Percentiles rank a stretch among this genome's conserved stretches.
phyloP scores from a whole-genome alignment of 2,797 vertebrate genomes.

The Microtus agrestis region DNA sequence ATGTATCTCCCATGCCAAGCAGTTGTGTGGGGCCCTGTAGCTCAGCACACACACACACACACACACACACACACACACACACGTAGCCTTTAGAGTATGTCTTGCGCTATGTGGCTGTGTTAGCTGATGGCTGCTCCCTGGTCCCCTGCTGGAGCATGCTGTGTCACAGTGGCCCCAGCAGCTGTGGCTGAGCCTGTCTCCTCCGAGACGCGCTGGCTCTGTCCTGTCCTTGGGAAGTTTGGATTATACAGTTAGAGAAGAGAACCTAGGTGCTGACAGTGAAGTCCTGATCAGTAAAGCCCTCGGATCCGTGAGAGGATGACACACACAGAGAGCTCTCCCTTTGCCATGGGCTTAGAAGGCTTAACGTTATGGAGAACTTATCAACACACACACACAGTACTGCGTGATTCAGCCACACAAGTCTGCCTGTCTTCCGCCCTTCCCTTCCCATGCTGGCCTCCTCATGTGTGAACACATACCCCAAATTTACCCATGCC shows the following conservation, averaged over 20 bases:
- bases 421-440: fast-evolving
- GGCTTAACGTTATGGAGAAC: neutral
- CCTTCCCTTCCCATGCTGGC: too few species aligned
- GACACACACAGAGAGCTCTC: fast-evolving
- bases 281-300: too few species aligned
- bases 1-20: too few species aligned
- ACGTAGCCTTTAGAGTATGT: neutral
- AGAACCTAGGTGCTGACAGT: neutral
- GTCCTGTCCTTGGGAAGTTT: neutral
- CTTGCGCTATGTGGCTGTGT: neutral
- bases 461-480: fast-evolving
- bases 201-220: neutral
- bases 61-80: neutral
- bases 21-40: neutral
- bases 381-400: neutral
- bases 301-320: neutral
- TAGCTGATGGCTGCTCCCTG: neutral
- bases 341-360: neutral
- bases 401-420: fast-evolving
- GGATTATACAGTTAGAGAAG: neutral
- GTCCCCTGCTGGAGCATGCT: neutral
- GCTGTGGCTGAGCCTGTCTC: neutral
- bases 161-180: neutral
- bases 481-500: neutral
- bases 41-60: too few species aligned